phyloP scores from a whole-genome alignment of 2,113 vertebrate species.

The Oceanodroma tethys region DNA sequence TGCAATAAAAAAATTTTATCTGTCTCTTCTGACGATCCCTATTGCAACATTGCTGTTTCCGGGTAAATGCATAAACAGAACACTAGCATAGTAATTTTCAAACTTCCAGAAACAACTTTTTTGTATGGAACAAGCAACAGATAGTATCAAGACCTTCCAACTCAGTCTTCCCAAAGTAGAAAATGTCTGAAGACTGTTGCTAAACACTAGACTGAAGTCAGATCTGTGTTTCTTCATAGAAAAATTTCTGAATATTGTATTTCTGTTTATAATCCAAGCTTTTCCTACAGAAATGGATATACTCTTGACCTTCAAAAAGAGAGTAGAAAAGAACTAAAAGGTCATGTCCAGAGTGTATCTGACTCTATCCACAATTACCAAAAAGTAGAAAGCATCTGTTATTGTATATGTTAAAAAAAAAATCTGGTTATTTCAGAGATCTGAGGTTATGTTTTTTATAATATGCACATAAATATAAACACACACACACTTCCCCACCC shows the following conservation, averaged over 20 bases:
- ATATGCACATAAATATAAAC: neutral
- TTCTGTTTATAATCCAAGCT: neutral
- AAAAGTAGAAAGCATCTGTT: neutral
- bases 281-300: neutral
- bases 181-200: neutral
- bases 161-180: neutral
- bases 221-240: neutral
- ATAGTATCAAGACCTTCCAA: neutral
- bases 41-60: neutral
- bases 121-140: neutral
- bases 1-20: neutral
- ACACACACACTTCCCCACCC: accelerated
- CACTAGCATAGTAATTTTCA: neutral
- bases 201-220: neutral
- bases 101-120: neutral
- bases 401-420: neutral
- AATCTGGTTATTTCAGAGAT: neutral
- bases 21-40: neutral
- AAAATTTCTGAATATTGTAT: neutral
- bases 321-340: neutral
- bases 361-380: neutral
- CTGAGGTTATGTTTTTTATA: neutral
- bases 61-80: neutral
- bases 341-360: neutral
- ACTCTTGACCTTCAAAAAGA: neutral